These are phyloP conservation scores for Habrosyne pyritoides DNA, from an alignment of 2,888 invertebrate species.

Conservation along the genomic window DNA sequence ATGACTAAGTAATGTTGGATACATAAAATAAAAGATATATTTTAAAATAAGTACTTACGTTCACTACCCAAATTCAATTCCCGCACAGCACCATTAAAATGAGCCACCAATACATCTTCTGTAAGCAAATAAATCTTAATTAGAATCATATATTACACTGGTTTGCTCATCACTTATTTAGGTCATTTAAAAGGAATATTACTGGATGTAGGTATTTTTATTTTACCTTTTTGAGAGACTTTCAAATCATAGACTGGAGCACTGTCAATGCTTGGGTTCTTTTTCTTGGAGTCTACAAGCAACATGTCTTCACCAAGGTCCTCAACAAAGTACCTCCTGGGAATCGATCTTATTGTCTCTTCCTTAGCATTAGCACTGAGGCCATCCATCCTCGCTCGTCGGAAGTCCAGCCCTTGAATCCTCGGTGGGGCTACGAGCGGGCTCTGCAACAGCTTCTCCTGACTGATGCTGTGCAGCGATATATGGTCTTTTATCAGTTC, in stretches of 20 bases:
- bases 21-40: background rate
- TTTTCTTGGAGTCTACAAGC: constrained; percentile 70
- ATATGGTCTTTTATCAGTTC: constrained; percentile 67
- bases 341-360: constrained; percentile 37
- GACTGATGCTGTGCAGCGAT: constrained; percentile 53
- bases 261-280: constrained; percentile 52
- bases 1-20: background rate
- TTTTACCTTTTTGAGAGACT: constrained; percentile 61
- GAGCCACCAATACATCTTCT: constrained; percentile 63
- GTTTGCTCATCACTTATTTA: background rate
- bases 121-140: background rate
- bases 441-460: constrained; percentile 55
- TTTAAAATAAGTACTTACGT: constrained; percentile 52
- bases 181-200: no score
- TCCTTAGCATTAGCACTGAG: constrained; percentile 9
- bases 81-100: constrained; percentile 66
- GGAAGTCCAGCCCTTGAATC: constrained; percentile 36
- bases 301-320: constrained; percentile 70
- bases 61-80: constrained; percentile 60
- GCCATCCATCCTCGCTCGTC: constrained; percentile 58
- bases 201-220: no score
- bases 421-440: constrained; percentile 52
- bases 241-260: constrained; percentile 47
- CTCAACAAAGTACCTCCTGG: constrained; percentile 65
- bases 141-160: background rate